These are phyloP conservation scores for Drosophila tristis DNA, from an alignment of 1,140 invertebrate species.

Conservation along the genomic window DNA sequence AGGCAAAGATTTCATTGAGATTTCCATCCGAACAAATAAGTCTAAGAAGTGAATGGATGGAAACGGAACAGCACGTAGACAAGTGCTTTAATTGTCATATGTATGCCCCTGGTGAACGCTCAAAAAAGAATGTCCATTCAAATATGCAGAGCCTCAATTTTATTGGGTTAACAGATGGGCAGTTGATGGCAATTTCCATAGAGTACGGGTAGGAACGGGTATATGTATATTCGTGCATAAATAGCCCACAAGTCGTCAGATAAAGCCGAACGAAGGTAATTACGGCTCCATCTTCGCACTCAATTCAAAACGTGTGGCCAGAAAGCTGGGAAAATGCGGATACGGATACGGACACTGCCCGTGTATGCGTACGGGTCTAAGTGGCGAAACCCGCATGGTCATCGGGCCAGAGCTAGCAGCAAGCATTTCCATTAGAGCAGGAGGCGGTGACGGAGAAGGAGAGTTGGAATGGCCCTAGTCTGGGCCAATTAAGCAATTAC, in stretches of 20 bases:
- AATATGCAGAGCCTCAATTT: too few species aligned
- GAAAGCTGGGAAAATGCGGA: constrained; percentile 48
- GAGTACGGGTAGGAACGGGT: too few species aligned
- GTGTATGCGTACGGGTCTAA: constrained; percentile 19
- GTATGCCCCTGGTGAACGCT: too few species aligned
- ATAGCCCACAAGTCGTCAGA: constrained; percentile 1
- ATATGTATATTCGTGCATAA: too few species aligned
- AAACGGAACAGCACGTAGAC: not conserved
- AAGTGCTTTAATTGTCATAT: too few species aligned
- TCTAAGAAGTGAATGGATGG: too few species aligned
- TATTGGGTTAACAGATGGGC: too few species aligned
- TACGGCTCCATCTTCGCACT: constrained; percentile 55
- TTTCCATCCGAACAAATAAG: not conserved
- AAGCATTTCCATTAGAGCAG: constrained; percentile 65
- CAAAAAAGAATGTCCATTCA: too few species aligned
- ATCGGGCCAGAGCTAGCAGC: constrained; percentile 57
- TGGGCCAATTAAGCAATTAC: constrained; percentile 79
- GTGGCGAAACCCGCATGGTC: constrained; percentile 63
- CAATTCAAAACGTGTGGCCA: constrained; percentile 34
- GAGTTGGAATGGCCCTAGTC: constrained; percentile 16
- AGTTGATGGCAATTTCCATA: too few species aligned
- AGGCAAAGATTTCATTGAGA: constrained; percentile 2
- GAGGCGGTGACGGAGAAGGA: not conserved
- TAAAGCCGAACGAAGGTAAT: constrained; percentile 50
- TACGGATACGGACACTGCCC: constrained; percentile 10